Percentiles rank a stretch among this genome's conserved stretches.
Conservation (phyloP, 2,888 invertebrate species). For the Scelioninae gen. 1 region DNA sequence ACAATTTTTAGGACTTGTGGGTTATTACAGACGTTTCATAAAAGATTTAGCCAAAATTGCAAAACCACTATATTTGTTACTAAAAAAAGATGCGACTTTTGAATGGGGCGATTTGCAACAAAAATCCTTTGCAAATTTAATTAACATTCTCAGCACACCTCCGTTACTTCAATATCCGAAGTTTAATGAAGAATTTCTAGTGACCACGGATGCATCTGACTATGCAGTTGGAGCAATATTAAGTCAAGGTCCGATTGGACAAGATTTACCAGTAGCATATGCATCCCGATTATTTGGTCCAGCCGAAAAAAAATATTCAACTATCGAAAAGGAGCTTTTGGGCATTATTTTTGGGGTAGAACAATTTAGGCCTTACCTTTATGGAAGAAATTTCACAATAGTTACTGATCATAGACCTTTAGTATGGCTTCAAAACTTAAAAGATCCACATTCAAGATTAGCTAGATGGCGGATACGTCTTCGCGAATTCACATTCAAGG, state of each 20-base stretch:
- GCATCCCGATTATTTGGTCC: neutral
- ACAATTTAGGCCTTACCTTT: constrained; percentile 27
- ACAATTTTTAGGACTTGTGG: no score
- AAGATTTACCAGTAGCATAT: constrained; percentile 3
- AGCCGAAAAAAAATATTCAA: constrained; percentile 13
- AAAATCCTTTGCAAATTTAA: neutral
- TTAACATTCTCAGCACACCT: constrained; percentile 30
- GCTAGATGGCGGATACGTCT: neutral
- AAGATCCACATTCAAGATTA: neutral
- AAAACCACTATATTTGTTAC: neutral
- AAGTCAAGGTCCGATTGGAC: neutral
- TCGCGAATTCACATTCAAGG: constrained; percentile 3
- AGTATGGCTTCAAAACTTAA: neutral
- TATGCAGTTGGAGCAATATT: constrained; percentile 52
- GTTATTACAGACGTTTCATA: constrained; percentile 49
- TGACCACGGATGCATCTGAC: constrained; percentile 60
- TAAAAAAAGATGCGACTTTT: neutral
- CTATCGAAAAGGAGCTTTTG: neutral
- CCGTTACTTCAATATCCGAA: constrained; percentile 63
- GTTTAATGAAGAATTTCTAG: constrained; percentile 36
- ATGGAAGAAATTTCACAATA: constrained; percentile 1
- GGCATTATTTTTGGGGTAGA: constrained; percentile 2
- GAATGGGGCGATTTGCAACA: neutral
- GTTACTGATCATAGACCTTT: constrained; percentile 8
- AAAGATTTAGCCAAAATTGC: constrained; percentile 5